Evolutionary conservation across 1,140 invertebrate species (phyloP).

Genomic region (Neodiprion fabricii): DNA sequence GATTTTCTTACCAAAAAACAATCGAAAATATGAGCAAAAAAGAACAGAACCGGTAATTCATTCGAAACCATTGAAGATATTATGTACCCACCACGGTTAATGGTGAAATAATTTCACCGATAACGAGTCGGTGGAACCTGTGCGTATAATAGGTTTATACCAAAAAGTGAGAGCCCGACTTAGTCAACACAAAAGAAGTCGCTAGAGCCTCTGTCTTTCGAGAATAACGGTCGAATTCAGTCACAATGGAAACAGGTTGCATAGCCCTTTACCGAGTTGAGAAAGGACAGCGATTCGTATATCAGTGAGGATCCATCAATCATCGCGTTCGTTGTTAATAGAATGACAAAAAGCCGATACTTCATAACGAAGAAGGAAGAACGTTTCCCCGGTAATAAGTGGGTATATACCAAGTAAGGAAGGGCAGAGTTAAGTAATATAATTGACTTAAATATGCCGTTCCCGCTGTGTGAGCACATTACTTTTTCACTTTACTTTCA

Average conservation of each 20-base stretch:
- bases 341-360: slow-evolving; percentile 17
- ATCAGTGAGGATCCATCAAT: not conserved
- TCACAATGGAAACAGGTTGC: not conserved
- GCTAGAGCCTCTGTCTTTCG: not conserved
- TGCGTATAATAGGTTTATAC: no score
- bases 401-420: not conserved
- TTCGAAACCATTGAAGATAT: no score
- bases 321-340: slow-evolving; percentile 35
- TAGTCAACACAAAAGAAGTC: not conserved
- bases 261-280: no score
- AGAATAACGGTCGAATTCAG: not conserved
- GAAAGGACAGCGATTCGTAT: not conserved
- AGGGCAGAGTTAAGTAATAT: slow-evolving; percentile 53
- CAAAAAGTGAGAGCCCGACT: not conserved
- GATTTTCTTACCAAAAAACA: no score
- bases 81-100: no score
- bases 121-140: no score
- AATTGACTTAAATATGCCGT: slow-evolving; percentile 55
- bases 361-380: no score
- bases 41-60: no score
- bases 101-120: no score
- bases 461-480: slow-evolving; percentile 34
- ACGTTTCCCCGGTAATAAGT: no score
- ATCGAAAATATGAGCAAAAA: no score
- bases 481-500: slow-evolving; percentile 61